Conservation (phyloP, 1,140 invertebrate species). For the Ephestia elutella region DNA sequence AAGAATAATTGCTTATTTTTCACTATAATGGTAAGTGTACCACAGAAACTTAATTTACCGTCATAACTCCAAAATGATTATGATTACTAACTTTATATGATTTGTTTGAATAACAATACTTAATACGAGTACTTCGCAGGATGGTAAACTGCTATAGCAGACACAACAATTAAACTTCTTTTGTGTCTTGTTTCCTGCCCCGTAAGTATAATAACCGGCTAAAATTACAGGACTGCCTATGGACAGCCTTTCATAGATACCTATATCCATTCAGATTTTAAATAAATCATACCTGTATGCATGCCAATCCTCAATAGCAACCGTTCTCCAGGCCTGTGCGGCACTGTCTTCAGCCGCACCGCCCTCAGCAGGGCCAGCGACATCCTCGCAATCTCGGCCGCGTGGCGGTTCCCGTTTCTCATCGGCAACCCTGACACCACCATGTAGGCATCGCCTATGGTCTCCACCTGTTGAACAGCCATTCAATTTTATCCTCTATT, state of each 20-base stretch:
- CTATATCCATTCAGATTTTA: too few relatives aligned
- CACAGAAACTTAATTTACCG: too few relatives aligned
- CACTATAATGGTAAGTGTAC: too few relatives aligned
- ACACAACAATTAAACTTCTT: too few relatives aligned
- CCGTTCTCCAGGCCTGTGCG: constrained; percentile 89
- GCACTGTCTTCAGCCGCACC: constrained; percentile 92
- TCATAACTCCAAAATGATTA: too few relatives aligned
- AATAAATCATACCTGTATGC: constrained; percentile 84
- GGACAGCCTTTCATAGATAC: not conserved
- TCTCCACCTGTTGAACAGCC: constrained; percentile 85
- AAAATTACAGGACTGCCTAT: too few relatives aligned
- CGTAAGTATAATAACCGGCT: too few relatives aligned
- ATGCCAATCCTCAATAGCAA: constrained; percentile 96
- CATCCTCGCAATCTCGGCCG: constrained; percentile 93
- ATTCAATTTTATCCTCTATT: not conserved
- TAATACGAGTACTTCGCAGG: too few relatives aligned
- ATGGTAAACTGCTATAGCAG: too few relatives aligned
- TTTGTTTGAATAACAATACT: too few relatives aligned
- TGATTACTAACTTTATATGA: too few relatives aligned
- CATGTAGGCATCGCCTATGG: constrained; percentile 98
- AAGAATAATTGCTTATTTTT: constrained; percentile 5
- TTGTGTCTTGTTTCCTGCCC: too few relatives aligned
- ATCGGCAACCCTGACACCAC: constrained; percentile 92
- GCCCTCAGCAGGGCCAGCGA: constrained; percentile 89
- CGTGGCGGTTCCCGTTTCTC: constrained; percentile 90